Conservation (phyloP, 2,797 vertebrate species). For the Schizopygopsis malacanthus region DNA sequence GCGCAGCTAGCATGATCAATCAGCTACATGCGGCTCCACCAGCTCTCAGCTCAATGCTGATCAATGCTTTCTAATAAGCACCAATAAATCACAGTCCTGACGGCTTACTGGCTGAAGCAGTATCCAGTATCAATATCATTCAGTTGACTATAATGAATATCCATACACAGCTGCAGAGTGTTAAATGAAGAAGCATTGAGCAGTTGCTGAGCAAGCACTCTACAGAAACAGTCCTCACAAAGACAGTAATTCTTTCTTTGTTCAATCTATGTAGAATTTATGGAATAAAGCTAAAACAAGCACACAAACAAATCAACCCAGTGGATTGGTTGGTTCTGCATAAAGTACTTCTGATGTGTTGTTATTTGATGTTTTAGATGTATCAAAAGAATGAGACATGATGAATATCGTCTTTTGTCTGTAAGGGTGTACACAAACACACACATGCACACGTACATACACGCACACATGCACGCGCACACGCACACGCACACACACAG, state of each 20-base stretch:
- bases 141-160: conserved; percentile 46
- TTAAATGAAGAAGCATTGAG: conserved; percentile 37
- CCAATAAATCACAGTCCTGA: conserved; percentile 51
- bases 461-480: no score
- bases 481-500: not conserved
- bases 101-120: conserved; percentile 15
- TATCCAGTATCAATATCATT: conserved; percentile 45
- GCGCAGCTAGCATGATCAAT: conserved; percentile 19
- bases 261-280: not conserved
- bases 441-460: not conserved
- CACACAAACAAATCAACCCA: not conserved
- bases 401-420: not conserved
- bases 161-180: conserved; percentile 20
- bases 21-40: conserved; percentile 23
- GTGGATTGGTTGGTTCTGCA: not conserved
- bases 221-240: conserved; percentile 1
- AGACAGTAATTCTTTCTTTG: conserved; percentile 7
- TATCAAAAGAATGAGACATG: conserved; percentile 13
- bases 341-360: not conserved
- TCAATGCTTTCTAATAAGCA: conserved; percentile 60
- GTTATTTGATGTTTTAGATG: not conserved
- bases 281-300: not conserved
- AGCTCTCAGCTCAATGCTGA: conserved; percentile 40
- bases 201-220: conserved; percentile 20
- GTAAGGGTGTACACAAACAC: not conserved